Conservation (phyloP, 2,113 vertebrate genomes). For the Callopanchax toddi region DNA sequence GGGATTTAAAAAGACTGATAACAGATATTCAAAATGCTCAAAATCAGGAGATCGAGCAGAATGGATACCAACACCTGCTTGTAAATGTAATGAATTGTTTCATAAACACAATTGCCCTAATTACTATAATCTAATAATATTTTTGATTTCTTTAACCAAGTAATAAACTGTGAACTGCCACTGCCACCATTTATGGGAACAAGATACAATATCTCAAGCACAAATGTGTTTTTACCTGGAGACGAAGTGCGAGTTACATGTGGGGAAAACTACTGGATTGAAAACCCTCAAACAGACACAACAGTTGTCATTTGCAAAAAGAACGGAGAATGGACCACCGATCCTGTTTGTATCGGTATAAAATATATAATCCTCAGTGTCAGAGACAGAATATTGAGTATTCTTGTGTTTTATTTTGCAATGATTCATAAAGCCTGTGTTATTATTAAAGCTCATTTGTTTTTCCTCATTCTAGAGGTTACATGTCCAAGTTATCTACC, state of each 20-base stretch:
- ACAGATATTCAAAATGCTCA: constrained; percentile 33
- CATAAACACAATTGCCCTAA: too few species aligned
- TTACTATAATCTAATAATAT: neutral
- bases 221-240: constrained; percentile 30
- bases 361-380: neutral
- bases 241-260: constrained; percentile 35
- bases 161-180: constrained; percentile 27
- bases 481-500: neutral
- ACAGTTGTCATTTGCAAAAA: constrained; percentile 3
- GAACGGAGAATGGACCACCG: constrained; percentile 9
- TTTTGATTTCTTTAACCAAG: constrained; percentile 22
- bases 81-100: constrained; percentile 71
- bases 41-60: constrained; percentile 14
- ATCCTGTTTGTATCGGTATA: constrained; percentile 51
- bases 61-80: constrained; percentile 65
- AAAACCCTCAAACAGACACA: too few species aligned
- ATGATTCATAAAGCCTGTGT: too few species aligned
- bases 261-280: neutral
- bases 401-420: neutral
- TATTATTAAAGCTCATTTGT: too few species aligned
- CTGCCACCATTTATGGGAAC: accelerated
- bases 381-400: neutral
- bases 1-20: neutral
- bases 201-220: neutral
- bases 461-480: constrained; percentile 43